These are phyloP conservation scores for Cephus rjabovi DNA, from an alignment of 2,888 invertebrate genomes.

Conservation along the genomic window DNA sequence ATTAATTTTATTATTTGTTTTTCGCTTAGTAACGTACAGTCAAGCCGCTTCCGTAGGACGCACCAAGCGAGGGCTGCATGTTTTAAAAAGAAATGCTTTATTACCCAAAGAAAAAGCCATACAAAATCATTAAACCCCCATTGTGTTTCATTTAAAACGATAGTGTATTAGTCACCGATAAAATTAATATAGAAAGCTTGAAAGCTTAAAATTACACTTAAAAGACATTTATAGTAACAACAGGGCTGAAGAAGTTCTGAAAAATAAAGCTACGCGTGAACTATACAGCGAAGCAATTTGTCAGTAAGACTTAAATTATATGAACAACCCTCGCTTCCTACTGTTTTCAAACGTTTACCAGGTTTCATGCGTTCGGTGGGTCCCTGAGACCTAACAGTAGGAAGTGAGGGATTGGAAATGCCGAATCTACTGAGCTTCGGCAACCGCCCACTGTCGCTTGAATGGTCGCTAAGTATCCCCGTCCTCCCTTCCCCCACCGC, in stretches of 20 bases:
- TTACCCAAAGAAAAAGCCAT: background rate
- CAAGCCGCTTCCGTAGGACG: constrained; percentile 89
- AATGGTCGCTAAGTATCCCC: background rate
- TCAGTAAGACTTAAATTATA: background rate
- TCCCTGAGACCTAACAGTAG: background rate
- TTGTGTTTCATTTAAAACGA: background rate
- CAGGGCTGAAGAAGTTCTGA: background rate
- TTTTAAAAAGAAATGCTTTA: constrained; percentile 21
- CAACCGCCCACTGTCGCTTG: background rate
- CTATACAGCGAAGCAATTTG: background rate
- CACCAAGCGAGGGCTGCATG: constrained; percentile 91
- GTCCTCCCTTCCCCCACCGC: background rate
- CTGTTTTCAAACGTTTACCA: background rate
- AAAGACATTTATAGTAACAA: background rate
- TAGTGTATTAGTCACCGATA: background rate
- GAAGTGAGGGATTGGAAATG: background rate
- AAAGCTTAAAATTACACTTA: background rate
- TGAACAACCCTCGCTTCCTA: background rate
- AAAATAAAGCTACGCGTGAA: background rate
- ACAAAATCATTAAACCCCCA: background rate
- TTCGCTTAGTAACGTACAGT: constrained; percentile 77
- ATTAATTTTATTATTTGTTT: background rate
- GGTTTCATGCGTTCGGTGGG: background rate
- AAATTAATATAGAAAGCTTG: constrained; percentile 1
- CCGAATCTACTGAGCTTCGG: background rate